Evolutionary conservation across 2,113 vertebrate species (phyloP), one percentile per base, ranked within the genome.

Genomic region (Actenoides hombroni): DNA sequence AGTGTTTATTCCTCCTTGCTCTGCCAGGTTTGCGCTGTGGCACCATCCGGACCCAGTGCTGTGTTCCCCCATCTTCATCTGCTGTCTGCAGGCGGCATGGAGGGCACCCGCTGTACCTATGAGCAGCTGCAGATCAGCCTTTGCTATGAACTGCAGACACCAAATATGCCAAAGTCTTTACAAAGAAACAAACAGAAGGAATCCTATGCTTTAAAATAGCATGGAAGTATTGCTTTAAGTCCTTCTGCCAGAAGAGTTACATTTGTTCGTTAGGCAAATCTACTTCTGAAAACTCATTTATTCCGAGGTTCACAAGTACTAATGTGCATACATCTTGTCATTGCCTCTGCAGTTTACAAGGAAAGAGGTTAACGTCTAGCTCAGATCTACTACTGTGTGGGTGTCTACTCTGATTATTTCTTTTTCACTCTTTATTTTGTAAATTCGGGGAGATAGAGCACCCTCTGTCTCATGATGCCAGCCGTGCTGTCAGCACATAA

Each of bases 31-130:
- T 44, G 25, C 28, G 5, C 33, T 0, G 0, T 28, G 84, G 35
- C 40, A 40, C 19, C 14, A 1, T 10, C 14, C 3, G 8, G 53
- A 44, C 24, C 28, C 20, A 3, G 40, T 5, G 28, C 46, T 75
- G 31, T 3, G 2, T 13, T 59, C 13, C 51, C 33, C 74, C 42
- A 7, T 13, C 65, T 15, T 44, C 78, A 5, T 11, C 33, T 20
- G 11, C 44, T 33, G 51, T 5, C 1, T 26, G 8, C 33, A 44
- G 53, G 29, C 70, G 13, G 26, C 0, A 0, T 7, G 20, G 17
- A 24, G n/a, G 42, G 24, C 1, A 0, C 57, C 25, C 0, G 0
- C 26, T 35, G 40, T 57, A 26, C 49, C 35, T 61, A 0, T 8
- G 10, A 21, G 33, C 17, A 25, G 25, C 5, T 20, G 23, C 0